Evolutionary conservation across 2,797 vertebrate species (phyloP), one percentile per base, ranked within the genome.

Genomic region (Pempheris klunzingeri): DNA sequence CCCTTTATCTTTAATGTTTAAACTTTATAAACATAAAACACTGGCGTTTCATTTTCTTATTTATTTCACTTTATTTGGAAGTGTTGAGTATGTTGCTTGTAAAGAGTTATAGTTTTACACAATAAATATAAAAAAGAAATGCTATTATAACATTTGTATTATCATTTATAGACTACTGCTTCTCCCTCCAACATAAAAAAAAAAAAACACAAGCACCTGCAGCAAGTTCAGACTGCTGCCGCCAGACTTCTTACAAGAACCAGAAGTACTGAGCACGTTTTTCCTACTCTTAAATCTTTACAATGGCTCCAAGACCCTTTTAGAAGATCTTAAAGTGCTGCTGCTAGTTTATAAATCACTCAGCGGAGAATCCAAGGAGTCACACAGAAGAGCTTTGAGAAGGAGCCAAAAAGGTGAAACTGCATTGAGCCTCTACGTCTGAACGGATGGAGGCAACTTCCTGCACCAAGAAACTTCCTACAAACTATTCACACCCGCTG

Each of bases 271-370:
- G 62, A 76, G 38, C 63, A 53, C 53, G 26, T 78, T 36, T 46
- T 68, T 72, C 71, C 50, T 22, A 15, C 54, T 72, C 50, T 69
- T 74, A 57, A 46, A 78, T 75, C 55, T 74, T 78, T 69, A 68
- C 34, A 30, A 58, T 24, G 38, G 41, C 24, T 54, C 52, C 34
- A 49, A 38, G 52, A 69, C 22, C 43, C 44, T 63, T 77, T 70
- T 11, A 32, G 34, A 58, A 13, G 47, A 60, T 66, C 54, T 70
- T 64, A 67, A 77, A 71, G 52, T 20, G 50, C 54, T 62, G 63
- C 64, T 58, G 58, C 36, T 11, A 13, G 60, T 70, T 59, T 26
- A 64, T 77, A 77, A 85, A 82, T 74, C 80, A 62, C 60, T 71
- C 69, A 50, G 77, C 63, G 11, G 66, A n/a, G n/a, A n/a, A n/a